Evolutionary conservation across 37 sponge, comb jelly and placozoan species (phyloP), one percentile per base, ranked within the genome.

Genomic region (Oopsacas minuta): DNA sequence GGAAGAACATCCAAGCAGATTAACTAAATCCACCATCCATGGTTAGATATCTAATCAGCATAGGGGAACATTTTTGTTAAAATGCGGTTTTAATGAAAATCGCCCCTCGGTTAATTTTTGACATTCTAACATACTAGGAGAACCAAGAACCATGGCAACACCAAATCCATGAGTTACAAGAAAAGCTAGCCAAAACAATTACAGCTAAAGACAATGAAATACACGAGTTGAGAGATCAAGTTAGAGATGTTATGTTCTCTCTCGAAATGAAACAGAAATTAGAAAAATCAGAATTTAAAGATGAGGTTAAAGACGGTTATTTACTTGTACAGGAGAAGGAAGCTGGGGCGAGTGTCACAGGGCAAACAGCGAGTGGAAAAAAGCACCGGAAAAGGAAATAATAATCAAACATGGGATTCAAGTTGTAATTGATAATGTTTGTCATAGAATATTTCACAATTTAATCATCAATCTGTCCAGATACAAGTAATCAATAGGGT

Each of bases 181-280:
- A 17, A 22, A 17, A 46, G 51, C 12, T 22, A 17, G 17, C 12
- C 17, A 46, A 46, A 46, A 46, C 17, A 46, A 46, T 46, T 17
- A 46, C 51, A 46, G 85, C 82, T 17, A 28, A 22, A n/a, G 82
- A 46, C 28, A 37, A 90, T 84, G 93, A 94, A 53, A 86, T 95
- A 37, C 39, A 90, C n/a, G 95, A 94, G 5, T 85, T 97, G 36
- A 53, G 86, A 83, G 98, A 94, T 15, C 98, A 97, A 53, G 89
- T 97, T 17, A 85, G 91, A 46, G 98, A 97, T 87, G 84, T 97
- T 23, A 97, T 97, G 98, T 94, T 97, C 86, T 93, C 92, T 37
- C 84, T 97, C 0, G 96, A 95, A 81, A 86, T 92, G 10, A 94
- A 93, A 85, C 89, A 93, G 83, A 95, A 91, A 84, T 69, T 95